Conservation (phyloP, 2,113 vertebrate species). For the Cottus gobio region DNA sequence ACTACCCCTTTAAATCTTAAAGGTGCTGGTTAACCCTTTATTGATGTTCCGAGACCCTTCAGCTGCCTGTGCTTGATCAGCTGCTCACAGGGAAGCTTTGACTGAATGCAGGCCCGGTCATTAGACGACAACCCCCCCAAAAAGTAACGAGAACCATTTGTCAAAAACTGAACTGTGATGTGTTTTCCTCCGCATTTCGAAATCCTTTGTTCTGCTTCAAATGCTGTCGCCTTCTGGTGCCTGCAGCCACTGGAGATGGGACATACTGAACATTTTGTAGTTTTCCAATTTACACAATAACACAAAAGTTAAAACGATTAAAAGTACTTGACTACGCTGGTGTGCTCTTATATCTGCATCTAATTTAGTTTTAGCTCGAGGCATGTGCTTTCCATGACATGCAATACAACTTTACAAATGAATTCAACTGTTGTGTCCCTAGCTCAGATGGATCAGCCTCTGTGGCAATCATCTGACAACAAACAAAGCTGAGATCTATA, state of each 20-base stretch:
- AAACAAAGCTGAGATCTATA: slow-evolving; percentile 30
- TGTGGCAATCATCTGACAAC: slow-evolving; percentile 34
- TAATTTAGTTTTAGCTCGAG: slow-evolving; percentile 38
- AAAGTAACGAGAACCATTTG: slow-evolving; percentile 40
- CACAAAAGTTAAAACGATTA: slow-evolving; percentile 29
- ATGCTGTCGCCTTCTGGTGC: slow-evolving; percentile 44
- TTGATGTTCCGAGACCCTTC: slow-evolving; percentile 76
- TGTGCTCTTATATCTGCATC: slow-evolving; percentile 41
- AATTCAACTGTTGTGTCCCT: slow-evolving; percentile 14
- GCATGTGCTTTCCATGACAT: slow-evolving; percentile 28
- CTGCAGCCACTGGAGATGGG: slow-evolving; percentile 39
- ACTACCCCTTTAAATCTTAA: slow-evolving; percentile 82
- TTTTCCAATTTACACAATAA: slow-evolving; percentile 40
- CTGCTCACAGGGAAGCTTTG: slow-evolving; percentile 61
- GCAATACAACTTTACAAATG: slow-evolving; percentile 17
- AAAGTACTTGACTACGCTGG: slow-evolving; percentile 11
- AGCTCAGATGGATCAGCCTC: slow-evolving; percentile 39
- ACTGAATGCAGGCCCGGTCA: slow-evolving; percentile 69
- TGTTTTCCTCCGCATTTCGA: slow-evolving; percentile 11
- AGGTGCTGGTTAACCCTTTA: slow-evolving; percentile 82
- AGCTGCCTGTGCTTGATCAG: slow-evolving; percentile 70
- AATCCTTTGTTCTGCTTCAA: slow-evolving; percentile 57
- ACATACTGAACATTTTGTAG: slow-evolving; percentile 44
- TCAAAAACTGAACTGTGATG: slow-evolving; percentile 48
- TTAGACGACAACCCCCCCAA: slow-evolving; percentile 55